Evolutionary conservation across 1,140 invertebrate genomes (phyloP), one percentile per base, ranked within the genome.

Genomic region (Lucilia sericata): DNA sequence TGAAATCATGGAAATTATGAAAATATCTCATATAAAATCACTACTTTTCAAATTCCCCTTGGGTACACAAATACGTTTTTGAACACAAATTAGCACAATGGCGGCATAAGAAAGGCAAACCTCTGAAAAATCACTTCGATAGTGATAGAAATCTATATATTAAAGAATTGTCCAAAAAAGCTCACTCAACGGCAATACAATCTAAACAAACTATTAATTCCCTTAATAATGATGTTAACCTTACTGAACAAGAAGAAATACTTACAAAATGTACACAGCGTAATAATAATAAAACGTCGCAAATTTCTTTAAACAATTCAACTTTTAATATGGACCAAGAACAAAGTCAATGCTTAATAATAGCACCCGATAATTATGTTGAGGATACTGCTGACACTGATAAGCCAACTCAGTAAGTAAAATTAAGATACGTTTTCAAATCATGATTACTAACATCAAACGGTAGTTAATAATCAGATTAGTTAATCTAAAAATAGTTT

Each of bases 1-100:
- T 49, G 88, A 90, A 65, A 88, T 88, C 30, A 34, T 90, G 83
- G 87, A 88, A 82, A 90, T 90, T 87, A 86, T 90, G 5, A 88
- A 88, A 82, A 84, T 84, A 0, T 87, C 90, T 80, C 88, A 90
- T 55, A 36, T 90, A 14, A 84, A 82, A 4, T 86, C 87, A 19
- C 60, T 89, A 19, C 82, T 90, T 36, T 65, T 85, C 7, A 87
- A 88, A 30, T 87, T 88, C 82, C 84, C 87, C 0, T 14, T 84
- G 12, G 84, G 84, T 21, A 82, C 65, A 65, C 84, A 76, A 25
- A 84, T 84, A 36, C 84, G 84, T 4, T 84, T 84, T 78, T n/a
- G 84, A 84, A 83, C 42, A 84, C 55, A 60, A 84, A 42, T 83
- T 84, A n/a, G 84, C 82, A 74, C 65, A 87, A 7, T 90, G 88